Evolutionary conservation across 2,113 vertebrate genomes (phyloP), one percentile per base, ranked within the genome.

Genomic region (Solea solea): DNA sequence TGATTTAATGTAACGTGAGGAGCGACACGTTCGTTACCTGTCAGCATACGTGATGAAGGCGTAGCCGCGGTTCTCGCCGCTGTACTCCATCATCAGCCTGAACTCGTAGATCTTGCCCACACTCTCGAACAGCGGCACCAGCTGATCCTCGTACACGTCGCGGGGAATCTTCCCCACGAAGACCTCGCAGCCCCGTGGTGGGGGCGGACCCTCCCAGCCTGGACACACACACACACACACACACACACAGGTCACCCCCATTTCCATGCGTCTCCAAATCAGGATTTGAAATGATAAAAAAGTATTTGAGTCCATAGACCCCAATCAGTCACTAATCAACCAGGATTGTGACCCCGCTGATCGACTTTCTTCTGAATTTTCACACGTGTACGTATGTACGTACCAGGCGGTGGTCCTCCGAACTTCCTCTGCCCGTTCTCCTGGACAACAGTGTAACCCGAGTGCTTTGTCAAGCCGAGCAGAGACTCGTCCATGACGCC

Each of bases 71-170:
- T 98, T 99, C 83, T 97, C 95, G 46, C 97, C 97, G 42, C 94
- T 98, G 91, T 98, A 99, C 85, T 98, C 96, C 97, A 99, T 96
- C 98, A 99, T 98, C 80, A 99, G 91, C 13, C 98, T 92, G 89
- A 99, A 95, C 90, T 97, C 97, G 60, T 98, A 98, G 88, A 99
- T 96, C 57, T 83, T 89, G 4, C 98, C 98, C 39, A 94, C 96
- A 73, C 87, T 92, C 90, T 96, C 95, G 0, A 99, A 98, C 80
- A 98, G 91, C 44, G 97, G 97, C 41, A 99, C 96, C 76, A 99
- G 87, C 64, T 96, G 93, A 84, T 98, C 96, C 78, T 99, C 98
- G 72, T 95, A 99, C 94, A 98, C 94, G 86, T 99, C 95, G 81
- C 96, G 91, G 68, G 97, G 98, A 85, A 99, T 97, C 94, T 98